Conservation (phyloP, 2,888 invertebrate species). For the Tipula confusa region DNA sequence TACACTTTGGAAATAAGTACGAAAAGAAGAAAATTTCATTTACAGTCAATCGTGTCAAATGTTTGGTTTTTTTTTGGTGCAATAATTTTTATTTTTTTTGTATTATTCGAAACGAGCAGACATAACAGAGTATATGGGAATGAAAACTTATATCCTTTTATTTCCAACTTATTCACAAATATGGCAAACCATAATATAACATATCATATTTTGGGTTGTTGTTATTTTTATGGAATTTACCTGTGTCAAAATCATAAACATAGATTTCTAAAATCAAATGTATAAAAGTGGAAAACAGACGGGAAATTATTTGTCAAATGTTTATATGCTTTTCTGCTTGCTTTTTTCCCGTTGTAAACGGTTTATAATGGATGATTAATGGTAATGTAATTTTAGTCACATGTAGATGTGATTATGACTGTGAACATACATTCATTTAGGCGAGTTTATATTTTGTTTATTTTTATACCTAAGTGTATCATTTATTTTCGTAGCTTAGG, state of each 20-base stretch:
- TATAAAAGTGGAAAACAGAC: not conserved
- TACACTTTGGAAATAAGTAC: not conserved
- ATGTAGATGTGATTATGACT: no score
- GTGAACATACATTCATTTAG: not conserved
- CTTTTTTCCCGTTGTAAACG: not conserved
- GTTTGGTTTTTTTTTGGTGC: not conserved
- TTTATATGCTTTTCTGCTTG: not conserved
- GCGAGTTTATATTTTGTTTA: not conserved
- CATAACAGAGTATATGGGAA: not conserved
- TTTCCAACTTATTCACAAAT: not conserved
- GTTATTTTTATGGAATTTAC: not conserved
- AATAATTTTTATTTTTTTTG: not conserved
- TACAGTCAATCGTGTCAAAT: constrained; percentile 12
- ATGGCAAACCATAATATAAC: not conserved
- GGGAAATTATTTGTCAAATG: constrained; percentile 12
- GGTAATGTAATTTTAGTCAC: not conserved
- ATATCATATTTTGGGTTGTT: not conserved
- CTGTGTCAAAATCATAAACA: constrained; percentile 25
- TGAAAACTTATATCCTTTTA: not conserved
- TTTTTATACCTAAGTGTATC: not conserved
- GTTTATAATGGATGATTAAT: constrained; percentile 20
- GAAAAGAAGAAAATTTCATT: not conserved
- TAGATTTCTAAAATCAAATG: not conserved
- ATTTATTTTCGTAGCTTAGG: not conserved
- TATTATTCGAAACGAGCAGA: not conserved